Evolutionary conservation across 2,888 invertebrate species (phyloP), one percentile per base, ranked within the genome.

Genomic region (Lepidonotus clava): DNA sequence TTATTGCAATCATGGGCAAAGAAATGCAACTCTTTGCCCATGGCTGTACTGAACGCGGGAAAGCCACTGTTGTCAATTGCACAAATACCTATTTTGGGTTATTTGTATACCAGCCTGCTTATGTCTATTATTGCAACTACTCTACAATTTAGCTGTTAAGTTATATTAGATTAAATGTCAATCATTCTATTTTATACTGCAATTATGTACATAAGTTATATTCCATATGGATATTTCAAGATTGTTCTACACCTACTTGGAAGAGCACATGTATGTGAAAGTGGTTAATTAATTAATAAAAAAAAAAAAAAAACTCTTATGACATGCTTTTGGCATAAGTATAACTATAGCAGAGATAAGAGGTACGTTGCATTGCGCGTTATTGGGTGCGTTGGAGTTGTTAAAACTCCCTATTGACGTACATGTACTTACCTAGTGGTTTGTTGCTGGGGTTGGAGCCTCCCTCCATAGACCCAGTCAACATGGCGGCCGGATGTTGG

Each of bases 401-500:
- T 46, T 46, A 11, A 11, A 6, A 46, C 46, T 46, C 46, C 18
- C 46, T 46, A 18, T 46, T 11, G 18, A 46, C 46, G 18, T 46
- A 6, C 46, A 11, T 46, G 71, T 28, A 53, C 84, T 38, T 38
- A 84, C 84, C 84, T 41, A 84, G 8, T 8, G 41, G 61, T 38
- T 84, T 84, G 24, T 56, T 66, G 28, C 66, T 84, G 61, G 40
- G 34, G 41, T 80, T 80, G 1, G 41, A 24, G 24, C 80, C 51
- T 24, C 28, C 28, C 24, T 80, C 80, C 46, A 24, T 18, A 51
- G 32, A 46, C 28, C 85, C 85, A 8, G 76, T 85, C 36, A 85
- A 41, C 67, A 85, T 38, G 40, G 76, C 71, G 40, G 71, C 71
- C 21, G 85, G 85, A 32, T 85, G 85, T 28, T 67, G 51, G 1